Base-by-base conservation (phyloP, 1,140 invertebrate species). In the Drosophila lini region DNA sequence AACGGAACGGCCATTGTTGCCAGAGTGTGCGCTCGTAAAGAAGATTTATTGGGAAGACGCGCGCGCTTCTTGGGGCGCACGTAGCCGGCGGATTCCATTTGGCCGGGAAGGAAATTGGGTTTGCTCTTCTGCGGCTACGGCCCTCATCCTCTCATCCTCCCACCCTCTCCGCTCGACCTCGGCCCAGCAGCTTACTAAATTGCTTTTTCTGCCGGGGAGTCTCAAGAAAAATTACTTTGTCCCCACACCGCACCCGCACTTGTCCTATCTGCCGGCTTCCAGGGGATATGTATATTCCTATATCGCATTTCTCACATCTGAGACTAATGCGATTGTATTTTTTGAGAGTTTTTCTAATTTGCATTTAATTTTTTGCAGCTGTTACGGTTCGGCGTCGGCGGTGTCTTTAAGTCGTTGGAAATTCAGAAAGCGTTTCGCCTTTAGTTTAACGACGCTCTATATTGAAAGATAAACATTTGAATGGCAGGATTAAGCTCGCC, bases 1-100 rank as follows among this genome's bases (percentile, higher is more conserved):
- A 55, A 55, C 71, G 59, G 62, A 68, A 76, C 76, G 78, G 90
- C 90, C 90, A 91, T 91, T 91, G 90, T 88, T 88, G 90, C 90
- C 90, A 91, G 83, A 89, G 90, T 91, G 90, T 91, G 86, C 85
- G 86, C 85, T 91, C 90, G 90, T 91, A 91, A 91, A 91, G 74
- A 84, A 91, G 90, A 91, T 91, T 91, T 91, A 91, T 91, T 91
- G 90, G 71, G 81, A 91, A 88, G 90, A 91, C 90, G 90, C 90
- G 90, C 84, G 79, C 90, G 71, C 89, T 91, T 88, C 83, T 90
- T 90, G 78, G 68, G 74, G 60, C 74, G 78, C 74, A 74, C 75
- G 80, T 82, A 74, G 59, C 79, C 70, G 70, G 78, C 82, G 83
- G 81, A 80, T 83, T 89, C 80, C 80, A 82, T 83, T 88, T 83